These are phyloP conservation scores for Sylvietta virens DNA, from an alignment of 2,113 vertebrate genomes.

Conservation along the genomic window DNA sequence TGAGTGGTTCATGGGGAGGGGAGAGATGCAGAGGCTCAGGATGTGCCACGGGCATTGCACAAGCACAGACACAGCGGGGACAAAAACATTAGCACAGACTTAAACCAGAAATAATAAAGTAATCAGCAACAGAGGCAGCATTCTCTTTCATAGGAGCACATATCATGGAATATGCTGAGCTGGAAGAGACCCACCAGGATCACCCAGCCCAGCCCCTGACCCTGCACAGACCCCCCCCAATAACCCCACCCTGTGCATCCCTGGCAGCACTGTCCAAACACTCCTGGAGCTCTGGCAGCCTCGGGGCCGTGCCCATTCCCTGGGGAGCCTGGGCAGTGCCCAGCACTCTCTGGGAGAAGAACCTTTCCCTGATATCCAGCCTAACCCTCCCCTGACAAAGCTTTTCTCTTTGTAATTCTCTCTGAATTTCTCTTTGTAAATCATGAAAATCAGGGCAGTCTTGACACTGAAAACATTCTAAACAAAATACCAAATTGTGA, in stretches of 20 bases:
- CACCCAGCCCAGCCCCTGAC: not conserved
- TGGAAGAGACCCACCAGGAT: not conserved
- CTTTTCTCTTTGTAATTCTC: not conserved
- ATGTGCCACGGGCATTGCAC: not conserved
- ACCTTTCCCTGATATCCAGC: not conserved
- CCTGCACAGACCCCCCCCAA: not conserved
- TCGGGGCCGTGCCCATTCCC: rapidly evolving
- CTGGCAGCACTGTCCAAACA: rapidly evolving
- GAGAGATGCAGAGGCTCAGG: not conserved
- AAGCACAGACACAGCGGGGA: not conserved
- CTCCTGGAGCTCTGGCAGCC: not conserved
- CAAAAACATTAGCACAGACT: not conserved
- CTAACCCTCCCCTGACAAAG: rapidly evolving
- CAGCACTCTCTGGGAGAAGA: not conserved
- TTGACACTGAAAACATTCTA: not conserved
- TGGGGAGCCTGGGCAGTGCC: not conserved
- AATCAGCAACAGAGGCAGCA: not conserved
- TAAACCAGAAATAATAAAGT: not conserved
- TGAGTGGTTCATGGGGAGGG: not conserved
- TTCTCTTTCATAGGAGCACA: not conserved
- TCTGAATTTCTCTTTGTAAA: not conserved
- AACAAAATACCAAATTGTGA: not conserved
- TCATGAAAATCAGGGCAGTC: not conserved
- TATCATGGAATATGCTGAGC: not conserved
- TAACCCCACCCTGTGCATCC: not conserved